phyloP scores from a whole-genome alignment of 2,113 vertebrate genomes.

The Salvelinus sp. region DNA sequence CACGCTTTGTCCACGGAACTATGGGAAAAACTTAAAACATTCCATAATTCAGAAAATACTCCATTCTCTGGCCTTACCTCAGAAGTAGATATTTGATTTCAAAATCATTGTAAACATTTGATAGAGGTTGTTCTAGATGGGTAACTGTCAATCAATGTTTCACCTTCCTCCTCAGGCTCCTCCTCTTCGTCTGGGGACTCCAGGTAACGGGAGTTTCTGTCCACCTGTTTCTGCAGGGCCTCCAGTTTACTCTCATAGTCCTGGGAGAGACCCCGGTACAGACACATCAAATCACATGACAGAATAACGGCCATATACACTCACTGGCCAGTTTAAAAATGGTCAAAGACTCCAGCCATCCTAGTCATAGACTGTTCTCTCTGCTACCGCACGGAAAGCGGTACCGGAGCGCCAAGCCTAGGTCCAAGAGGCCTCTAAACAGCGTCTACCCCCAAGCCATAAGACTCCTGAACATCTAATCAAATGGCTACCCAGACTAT shows the following conservation, averaged over 20 bases:
- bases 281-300: background rate
- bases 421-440: too few species aligned
- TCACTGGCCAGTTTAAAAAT: too few species aligned
- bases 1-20: slow-evolving; percentile 90
- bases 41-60: background rate
- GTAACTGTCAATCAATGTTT: slow-evolving; percentile 25
- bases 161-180: slow-evolving; percentile 94
- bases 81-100: too few species aligned
- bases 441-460: too few species aligned
- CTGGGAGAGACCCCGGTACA: slow-evolving; percentile 58
- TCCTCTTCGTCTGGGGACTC: slow-evolving; percentile 94
- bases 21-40: slow-evolving; percentile 15
- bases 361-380: too few species aligned
- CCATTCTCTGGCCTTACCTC: background rate
- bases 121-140: background rate
- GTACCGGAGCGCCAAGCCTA: too few species aligned
- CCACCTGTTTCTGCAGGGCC: slow-evolving; percentile 93
- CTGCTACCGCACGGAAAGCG: too few species aligned
- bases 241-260: slow-evolving; percentile 98
- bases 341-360: too few species aligned
- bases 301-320: background rate
- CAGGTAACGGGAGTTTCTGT: slow-evolving; percentile 80
- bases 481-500: too few species aligned
- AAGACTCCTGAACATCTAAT: too few species aligned
- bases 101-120: too few species aligned